Evolutionary conservation across 2,113 vertebrate genomes (phyloP), one percentile per base, ranked within the genome.

Genomic region (Ailuropoda melanoleuca): DNA sequence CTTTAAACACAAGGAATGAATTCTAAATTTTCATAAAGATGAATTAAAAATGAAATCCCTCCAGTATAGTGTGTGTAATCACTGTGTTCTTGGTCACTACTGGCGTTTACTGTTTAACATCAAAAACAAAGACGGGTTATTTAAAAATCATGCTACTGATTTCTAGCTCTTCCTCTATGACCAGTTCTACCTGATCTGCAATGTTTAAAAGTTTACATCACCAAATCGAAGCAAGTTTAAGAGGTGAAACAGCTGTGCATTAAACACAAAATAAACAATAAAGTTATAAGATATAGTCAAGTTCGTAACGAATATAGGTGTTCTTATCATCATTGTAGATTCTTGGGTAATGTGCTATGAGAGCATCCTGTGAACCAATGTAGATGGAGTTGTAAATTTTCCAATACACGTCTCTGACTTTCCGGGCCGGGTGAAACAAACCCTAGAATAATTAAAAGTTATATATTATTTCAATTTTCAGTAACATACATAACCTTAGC

Each of bases 301-400:
- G 99, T 99, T 99, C 99, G 1, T 99, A 99, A 98, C 99, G 99
- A 97, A 99, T 99, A 43, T 99, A 99, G 68, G 99, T 99, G 98
- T 99, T 99, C 98, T 99, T 99, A 88, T 99, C 99, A n/a, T 99
- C 99, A 0, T 99, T 99, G 98, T 99, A 99, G 99, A 99, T 99
- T 21, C 99, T 99, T 37, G 99, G 99, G 90, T 99, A 99, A 98
- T 99, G 99, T 72, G 99, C 99, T 90, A 99, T 99, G 95, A 99
- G 99, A 62, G 99, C 99, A 72, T 99, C 99, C 98, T 99, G 99
- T 4, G 99, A 99, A 64, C 99, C 99, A 0, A 99, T 99, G 98
- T 99, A 99, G 98, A 99, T 99, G 15, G 99, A 99, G 97, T 99
- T 99, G 98, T 99, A 99, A 48, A 99, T 99, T 99, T 99, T 99